A percentile compares a stretch with the other conserved stretches of the same genome.
phyloP scores from a whole-genome alignment of 2,797 vertebrate genomes.

The Aphelocoma californica region DNA sequence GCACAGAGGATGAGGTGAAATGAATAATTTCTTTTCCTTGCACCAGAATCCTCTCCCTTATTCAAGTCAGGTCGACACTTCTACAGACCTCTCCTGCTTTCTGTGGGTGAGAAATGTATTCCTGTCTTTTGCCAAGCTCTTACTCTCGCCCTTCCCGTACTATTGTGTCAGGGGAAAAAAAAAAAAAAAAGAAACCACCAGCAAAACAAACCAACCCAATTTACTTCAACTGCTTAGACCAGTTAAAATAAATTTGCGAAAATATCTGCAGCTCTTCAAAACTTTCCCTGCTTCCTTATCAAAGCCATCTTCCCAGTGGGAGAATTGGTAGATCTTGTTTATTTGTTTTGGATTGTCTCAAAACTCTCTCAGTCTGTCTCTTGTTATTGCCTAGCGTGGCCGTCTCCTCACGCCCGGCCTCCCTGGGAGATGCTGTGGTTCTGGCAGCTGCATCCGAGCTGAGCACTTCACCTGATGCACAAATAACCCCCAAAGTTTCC shows the following conservation, averaged over 20 bases:
- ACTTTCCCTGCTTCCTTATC: conserved; percentile 9
- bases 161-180: neutral
- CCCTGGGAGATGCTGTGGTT: neutral
- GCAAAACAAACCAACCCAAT: neutral
- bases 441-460: neutral
- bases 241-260: neutral
- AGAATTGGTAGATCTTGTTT: neutral
- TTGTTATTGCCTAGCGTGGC: neutral
- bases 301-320: neutral
- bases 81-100: neutral
- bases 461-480: neutral
- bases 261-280: neutral
- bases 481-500: neutral
- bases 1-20: neutral
- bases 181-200: no score
- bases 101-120: neutral
- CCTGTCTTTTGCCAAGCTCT: neutral
- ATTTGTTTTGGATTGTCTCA: conserved; percentile 28
- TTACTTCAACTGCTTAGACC: neutral
- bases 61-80: neutral
- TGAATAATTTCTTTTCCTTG: neutral
- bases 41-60: neutral
- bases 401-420: neutral
- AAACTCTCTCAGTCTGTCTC: neutral
- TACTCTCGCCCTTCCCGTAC: neutral